These are phyloP conservation scores for Vanessa atalanta DNA, from an alignment of 1,140 invertebrate genomes.

Conservation along the genomic window DNA sequence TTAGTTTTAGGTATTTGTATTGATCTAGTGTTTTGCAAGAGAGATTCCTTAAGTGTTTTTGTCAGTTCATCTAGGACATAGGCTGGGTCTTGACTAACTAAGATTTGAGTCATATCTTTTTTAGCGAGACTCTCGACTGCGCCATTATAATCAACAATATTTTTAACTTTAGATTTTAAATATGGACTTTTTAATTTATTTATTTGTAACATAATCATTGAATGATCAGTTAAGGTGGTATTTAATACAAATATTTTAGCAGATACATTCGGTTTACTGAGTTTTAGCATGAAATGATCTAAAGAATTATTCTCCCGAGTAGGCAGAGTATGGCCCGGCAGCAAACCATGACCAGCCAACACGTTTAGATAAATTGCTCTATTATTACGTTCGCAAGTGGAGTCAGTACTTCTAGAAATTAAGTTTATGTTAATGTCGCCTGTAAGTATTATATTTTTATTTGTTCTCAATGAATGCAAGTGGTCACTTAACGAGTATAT, in stretches of 20 bases:
- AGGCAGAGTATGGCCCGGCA: neutral
- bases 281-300: neutral
- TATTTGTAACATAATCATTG: conserved; percentile 10
- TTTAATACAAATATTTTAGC: neutral
- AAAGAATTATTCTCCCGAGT: neutral
- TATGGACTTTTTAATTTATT: conserved; percentile 4
- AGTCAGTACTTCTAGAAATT: neutral
- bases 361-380: conserved; percentile 4
- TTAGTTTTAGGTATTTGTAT: neutral
- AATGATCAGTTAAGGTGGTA: neutral
- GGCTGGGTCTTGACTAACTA: neutral
- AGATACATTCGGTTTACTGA: neutral
- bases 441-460: neutral
- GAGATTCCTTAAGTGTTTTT: neutral
- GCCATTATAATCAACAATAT: neutral
- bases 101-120: neutral
- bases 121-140: neutral
- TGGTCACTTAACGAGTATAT: neutral
- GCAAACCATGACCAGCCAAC: conserved; percentile 2
- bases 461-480: neutral
- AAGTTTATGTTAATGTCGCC: conserved; percentile 14
- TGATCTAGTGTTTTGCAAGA: neutral
- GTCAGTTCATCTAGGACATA: neutral
- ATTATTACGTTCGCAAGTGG: neutral
- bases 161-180: neutral